Base-by-base conservation (phyloP, 1,140 invertebrate species). In the Leptinotarsa texana region DNA sequence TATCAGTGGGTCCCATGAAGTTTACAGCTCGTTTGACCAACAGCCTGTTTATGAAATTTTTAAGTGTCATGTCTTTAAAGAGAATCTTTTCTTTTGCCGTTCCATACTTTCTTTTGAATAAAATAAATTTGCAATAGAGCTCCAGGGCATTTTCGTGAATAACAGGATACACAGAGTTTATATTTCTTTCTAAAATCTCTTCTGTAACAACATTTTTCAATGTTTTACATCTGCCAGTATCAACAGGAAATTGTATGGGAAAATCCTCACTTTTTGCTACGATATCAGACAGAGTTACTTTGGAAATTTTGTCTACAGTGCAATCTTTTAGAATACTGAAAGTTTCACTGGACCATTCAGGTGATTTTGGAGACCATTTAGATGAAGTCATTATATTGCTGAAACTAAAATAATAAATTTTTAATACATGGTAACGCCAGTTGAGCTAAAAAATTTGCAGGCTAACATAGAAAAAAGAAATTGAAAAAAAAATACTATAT, bases 41-140 rank as follows among this genome's bases (percentile, higher is more conserved):
- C 42, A 91, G 81, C 22, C 89, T 85, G 72, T 90, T 87, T 22
- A 90, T 86, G 4, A 90, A 86, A 22, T 89, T 84, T 5, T 88
- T 79, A 21, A 91, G 82, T 1, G 84, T 83, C 87, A 91, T 88
- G 21, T 89, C 83, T 80, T 86, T 86, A 78, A 89, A 90, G 18
- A 90, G 78, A 1, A 83, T 78, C 74, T 87, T 88, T 76, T 90
- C 89, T 21, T 88, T 84, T 3, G 74, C 21, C 11, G 85, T 88
- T 15, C 90, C 89, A 77, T 87, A 84, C 21, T 86, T 83, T 63
- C 87, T 80, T 79, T 88, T 88, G 74, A 85, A 81, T 48, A 85
- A 82, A 6, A 88, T 75, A 83, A 87, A 88, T 65, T 82, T 78
- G 0, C 83, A 83, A 42, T 85, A 84, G 6, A 88, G 75, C 0